phyloP scores from a whole-genome alignment of 2,888 invertebrate genomes.

The Muschampia plurimacula region DNA sequence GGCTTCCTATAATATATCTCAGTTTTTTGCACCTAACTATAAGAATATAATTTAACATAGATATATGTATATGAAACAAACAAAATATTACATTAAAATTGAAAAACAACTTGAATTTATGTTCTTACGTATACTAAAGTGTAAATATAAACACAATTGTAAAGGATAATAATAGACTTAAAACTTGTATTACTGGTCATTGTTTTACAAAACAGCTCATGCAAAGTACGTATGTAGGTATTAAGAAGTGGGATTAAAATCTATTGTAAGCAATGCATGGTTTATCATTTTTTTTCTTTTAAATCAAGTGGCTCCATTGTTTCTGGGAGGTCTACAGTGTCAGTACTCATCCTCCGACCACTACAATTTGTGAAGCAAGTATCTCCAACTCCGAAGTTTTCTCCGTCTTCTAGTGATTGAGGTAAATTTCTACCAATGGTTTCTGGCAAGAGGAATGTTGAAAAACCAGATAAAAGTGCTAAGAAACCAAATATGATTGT shows the following conservation, averaged over 20 bases:
- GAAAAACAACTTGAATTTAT: no score
- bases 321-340: constrained; percentile 71
- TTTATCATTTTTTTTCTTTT: constrained; percentile 64
- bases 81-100: no score
- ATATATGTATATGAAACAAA: no score
- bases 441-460: constrained; percentile 91
- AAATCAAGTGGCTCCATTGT: constrained; percentile 75
- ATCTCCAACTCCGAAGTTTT: constrained; percentile 92
- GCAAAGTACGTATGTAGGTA: background rate
- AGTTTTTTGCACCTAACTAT: no score
- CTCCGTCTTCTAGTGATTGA: constrained; percentile 93
- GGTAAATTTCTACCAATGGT: constrained; percentile 93
- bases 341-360: constrained; percentile 71
- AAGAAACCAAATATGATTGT: constrained; percentile 91
- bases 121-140: no score
- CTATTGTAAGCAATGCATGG: background rate
- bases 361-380: constrained; percentile 91
- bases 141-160: no score
- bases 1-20: no score
- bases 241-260: background rate
- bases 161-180: no score
- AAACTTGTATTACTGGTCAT: no score
- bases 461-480: constrained; percentile 90
- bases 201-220: background rate
- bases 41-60: no score